These are phyloP conservation scores for Smutsia temminckii DNA, from an alignment of 2,797 vertebrate genomes.

Conservation along the genomic window DNA sequence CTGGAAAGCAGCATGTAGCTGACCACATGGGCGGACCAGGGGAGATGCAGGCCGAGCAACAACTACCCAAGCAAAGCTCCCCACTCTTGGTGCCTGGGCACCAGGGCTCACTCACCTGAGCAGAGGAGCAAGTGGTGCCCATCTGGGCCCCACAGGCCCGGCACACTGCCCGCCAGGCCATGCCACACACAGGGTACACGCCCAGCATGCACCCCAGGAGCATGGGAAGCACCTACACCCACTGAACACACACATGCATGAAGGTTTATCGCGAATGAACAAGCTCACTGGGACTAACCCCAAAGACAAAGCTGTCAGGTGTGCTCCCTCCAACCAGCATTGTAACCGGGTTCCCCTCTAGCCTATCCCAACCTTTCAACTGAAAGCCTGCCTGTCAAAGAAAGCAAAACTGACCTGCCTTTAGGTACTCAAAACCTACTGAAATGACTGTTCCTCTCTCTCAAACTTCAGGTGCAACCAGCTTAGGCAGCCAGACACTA, in stretches of 20 bases:
- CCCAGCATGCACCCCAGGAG: neutral
- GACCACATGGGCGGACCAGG: neutral
- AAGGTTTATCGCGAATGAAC: neutral
- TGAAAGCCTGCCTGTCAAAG: neutral
- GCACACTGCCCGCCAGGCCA: neutral
- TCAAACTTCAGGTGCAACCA: neutral
- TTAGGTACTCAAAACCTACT: neutral
- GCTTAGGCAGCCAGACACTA: neutral
- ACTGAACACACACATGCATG: neutral
- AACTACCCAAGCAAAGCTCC: neutral
- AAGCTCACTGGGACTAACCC: neutral
- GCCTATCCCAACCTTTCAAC: neutral
- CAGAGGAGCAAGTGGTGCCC: neutral
- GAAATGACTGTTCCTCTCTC: neutral
- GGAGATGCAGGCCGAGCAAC: neutral
- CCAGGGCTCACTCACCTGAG: neutral
- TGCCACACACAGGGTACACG: neutral
- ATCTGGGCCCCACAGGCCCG: neutral
- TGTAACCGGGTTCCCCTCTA: neutral
- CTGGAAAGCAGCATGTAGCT: neutral
- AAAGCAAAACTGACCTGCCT: neutral
- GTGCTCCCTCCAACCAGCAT: neutral
- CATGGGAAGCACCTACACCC: too few species aligned
- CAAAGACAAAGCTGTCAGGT: neutral
- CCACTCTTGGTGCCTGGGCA: neutral